These are phyloP conservation scores for Pangasius mekongensis DNA, from an alignment of 2,797 vertebrate species.

Conservation along the genomic window DNA sequence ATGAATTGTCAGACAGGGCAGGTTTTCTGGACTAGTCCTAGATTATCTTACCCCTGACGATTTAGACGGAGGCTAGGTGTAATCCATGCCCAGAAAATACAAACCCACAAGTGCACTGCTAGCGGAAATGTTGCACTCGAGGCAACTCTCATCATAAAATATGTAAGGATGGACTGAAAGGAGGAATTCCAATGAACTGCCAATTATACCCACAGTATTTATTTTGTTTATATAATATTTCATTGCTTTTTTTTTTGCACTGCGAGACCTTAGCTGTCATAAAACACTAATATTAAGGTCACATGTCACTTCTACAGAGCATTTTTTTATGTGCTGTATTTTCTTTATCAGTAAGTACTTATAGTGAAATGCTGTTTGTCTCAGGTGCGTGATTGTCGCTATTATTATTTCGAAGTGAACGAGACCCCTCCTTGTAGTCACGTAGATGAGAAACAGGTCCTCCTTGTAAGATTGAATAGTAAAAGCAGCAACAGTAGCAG, in stretches of 20 bases:
- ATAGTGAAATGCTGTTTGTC: not conserved
- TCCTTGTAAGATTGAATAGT: constrained; percentile 38
- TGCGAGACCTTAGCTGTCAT: not conserved
- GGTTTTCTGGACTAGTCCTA: constrained; percentile 17
- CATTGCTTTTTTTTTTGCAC: not conserved
- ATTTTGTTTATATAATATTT: not conserved
- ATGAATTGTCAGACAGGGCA: constrained; percentile 1
- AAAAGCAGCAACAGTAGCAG: constrained; percentile 64
- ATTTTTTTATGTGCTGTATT: constrained; percentile 35
- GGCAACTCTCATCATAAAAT: constrained; percentile 15
- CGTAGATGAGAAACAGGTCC: constrained; percentile 50
- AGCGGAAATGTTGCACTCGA: constrained; percentile 26
- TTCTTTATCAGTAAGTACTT: constrained; percentile 13
- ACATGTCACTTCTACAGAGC: constrained; percentile 17
- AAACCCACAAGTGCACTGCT: constrained; percentile 25
- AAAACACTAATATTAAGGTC: not conserved
- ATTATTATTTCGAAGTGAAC: constrained; percentile 53
- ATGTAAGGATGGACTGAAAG: constrained; percentile 5
- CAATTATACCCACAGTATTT: not conserved
- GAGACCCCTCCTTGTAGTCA: constrained; percentile 32
- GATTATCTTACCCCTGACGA: not conserved
- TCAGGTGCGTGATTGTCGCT: constrained; percentile 70
- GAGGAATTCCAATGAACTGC: constrained; percentile 10
- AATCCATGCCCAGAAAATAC: constrained; percentile 19
- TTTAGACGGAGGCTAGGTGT: not conserved